Evolutionary conservation across 2,797 vertebrate species (phyloP).

Genomic region (Myoxocephalus aenaeus): DNA sequence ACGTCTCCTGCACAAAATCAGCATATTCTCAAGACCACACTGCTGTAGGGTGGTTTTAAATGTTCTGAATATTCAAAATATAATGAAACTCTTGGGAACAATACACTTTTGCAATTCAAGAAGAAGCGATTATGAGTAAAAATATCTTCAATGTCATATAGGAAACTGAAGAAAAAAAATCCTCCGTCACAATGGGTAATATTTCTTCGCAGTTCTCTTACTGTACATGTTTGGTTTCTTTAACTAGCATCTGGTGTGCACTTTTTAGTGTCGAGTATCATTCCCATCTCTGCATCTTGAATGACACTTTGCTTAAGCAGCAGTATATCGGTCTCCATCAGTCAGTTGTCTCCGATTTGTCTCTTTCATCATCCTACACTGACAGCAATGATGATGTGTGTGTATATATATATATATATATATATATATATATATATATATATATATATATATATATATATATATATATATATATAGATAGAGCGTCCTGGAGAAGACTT

Average conservation of each 20-base stretch:
- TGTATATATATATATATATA: too few species aligned
- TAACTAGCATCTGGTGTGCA: slow-evolving; percentile 20
- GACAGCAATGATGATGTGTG: slow-evolving; percentile 35
- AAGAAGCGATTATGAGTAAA: slow-evolving; percentile 42
- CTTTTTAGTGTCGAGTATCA: slow-evolving; percentile 27
- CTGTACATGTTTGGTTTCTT: slow-evolving; percentile 22
- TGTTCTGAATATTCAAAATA: slow-evolving; percentile 60
- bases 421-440: too few species aligned
- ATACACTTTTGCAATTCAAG: slow-evolving; percentile 46
- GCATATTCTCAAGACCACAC: slow-evolving; percentile 35
- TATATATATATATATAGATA: too few species aligned
- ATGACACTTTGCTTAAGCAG: slow-evolving; percentile 28
- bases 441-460: too few species aligned
- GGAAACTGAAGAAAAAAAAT: slow-evolving; percentile 42
- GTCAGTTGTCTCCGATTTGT: slow-evolving; percentile 16
- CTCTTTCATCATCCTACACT: slow-evolving; percentile 53
- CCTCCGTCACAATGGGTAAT: slow-evolving; percentile 15
- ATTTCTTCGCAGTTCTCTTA: slow-evolving; percentile 25
- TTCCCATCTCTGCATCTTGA: slow-evolving; percentile 33
- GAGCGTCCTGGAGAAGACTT: slow-evolving; percentile 29
- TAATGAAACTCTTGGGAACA: slow-evolving; percentile 53
- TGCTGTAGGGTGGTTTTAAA: slow-evolving; percentile 49
- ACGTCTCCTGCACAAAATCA: slow-evolving; percentile 29
- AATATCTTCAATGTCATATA: slow-evolving; percentile 34
- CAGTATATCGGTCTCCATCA: slow-evolving; percentile 44